Conservation (phyloP, 1,140 invertebrate species). For the Gonioctena quinquepunctata region DNA sequence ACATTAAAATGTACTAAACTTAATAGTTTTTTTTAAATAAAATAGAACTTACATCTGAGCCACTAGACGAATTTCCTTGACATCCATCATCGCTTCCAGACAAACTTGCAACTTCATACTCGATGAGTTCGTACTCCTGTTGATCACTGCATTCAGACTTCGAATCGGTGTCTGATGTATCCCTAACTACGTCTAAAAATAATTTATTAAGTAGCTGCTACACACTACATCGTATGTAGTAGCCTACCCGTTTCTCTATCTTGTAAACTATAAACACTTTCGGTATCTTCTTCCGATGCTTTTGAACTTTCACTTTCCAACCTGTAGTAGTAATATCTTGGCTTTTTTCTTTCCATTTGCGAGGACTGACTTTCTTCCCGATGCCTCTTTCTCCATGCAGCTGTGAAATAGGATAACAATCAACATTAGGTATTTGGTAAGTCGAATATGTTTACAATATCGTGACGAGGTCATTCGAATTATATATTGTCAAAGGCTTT, state of each 20-base stretch:
- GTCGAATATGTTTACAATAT: not conserved
- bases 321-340: slow-evolving; percentile 31
- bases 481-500: not conserved
- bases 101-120: slow-evolving; percentile 47
- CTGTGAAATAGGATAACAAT: not conserved
- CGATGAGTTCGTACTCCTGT: slow-evolving; percentile 44
- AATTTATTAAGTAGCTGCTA: slow-evolving; percentile 35
- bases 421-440: not conserved
- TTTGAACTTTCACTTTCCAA: slow-evolving; percentile 49
- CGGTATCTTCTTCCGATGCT: slow-evolving; percentile 46
- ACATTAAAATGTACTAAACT: no score
- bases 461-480: not conserved
- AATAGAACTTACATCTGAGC: slow-evolving; percentile 44
- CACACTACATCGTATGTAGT: slow-evolving; percentile 12
- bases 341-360: slow-evolving; percentile 29
- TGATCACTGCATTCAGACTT: slow-evolving; percentile 16
- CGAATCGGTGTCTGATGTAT: slow-evolving; percentile 48
- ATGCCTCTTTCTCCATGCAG: slow-evolving; percentile 27
- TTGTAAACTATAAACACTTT: slow-evolving; percentile 52
- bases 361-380: slow-evolving; percentile 9
- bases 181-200: slow-evolving; percentile 49
- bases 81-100: slow-evolving; percentile 34
- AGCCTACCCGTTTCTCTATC: slow-evolving; percentile 51
- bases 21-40: no score
- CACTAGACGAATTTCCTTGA: slow-evolving; percentile 34